Percentiles rank a stretch among this genome's conserved stretches.
Evolutionary conservation across 2,888 invertebrate genomes (phyloP).

Genomic region (Rhaphigaster nebulosa): DNA sequence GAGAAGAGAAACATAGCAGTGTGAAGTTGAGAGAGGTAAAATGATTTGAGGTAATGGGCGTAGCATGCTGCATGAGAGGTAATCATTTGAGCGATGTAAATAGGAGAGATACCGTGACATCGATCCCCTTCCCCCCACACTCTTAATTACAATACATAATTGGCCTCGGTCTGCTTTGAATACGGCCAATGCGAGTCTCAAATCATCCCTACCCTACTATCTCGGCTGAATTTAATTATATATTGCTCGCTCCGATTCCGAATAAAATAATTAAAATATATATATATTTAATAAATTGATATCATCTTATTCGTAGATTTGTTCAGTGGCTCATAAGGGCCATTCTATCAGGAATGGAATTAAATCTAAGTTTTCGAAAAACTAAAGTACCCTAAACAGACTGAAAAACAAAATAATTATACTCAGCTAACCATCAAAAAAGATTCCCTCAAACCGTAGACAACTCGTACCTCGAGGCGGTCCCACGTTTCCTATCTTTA

Average conservation of each 20-base stretch:
- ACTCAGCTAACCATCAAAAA: too few species aligned
- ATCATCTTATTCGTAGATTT: too few species aligned
- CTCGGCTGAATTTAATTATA: not conserved
- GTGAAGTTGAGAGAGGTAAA: conserved; percentile 44
- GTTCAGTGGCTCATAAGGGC: too few species aligned
- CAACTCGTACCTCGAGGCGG: too few species aligned
- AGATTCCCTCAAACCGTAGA: too few species aligned
- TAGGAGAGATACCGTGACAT: conserved; percentile 44
- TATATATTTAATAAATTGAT: too few species aligned
- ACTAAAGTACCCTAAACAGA: too few species aligned
- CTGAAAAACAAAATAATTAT: too few species aligned
- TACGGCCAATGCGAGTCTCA: not conserved
- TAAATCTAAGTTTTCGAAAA: too few species aligned
- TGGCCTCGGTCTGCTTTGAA: conserved; percentile 18
- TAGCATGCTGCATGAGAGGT: conserved; percentile 19
- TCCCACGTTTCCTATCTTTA: too few species aligned
- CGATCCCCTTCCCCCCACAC: not conserved
- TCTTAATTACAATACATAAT: conserved; percentile 50
- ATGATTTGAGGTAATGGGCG: conserved; percentile 35
- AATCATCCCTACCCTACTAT: not conserved
- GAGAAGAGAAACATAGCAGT: conserved; percentile 1
- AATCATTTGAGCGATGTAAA: conserved; percentile 44
- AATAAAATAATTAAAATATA: not conserved
- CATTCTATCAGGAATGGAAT: too few species aligned
- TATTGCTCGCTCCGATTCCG: not conserved